Evolutionary conservation across 2,888 invertebrate genomes (phyloP).

Genomic region (Macaria notata): DNA sequence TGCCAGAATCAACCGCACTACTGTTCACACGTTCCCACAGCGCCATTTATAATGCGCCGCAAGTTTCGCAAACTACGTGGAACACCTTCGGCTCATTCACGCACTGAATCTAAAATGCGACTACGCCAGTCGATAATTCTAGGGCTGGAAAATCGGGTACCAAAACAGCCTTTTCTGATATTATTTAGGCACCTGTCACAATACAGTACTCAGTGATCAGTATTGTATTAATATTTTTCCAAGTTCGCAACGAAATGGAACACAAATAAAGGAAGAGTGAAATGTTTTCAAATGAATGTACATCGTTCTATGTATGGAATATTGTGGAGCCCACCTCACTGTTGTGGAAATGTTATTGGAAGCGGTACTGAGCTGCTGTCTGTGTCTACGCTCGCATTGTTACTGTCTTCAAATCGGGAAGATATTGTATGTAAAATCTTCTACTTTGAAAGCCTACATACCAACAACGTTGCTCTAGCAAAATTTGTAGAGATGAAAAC

Average conservation of each 20-base stretch:
- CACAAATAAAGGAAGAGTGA: slow-evolving; percentile 39
- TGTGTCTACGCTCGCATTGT: slow-evolving; percentile 30
- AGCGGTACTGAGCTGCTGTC: slow-evolving; percentile 18
- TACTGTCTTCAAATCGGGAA: slow-evolving; percentile 20
- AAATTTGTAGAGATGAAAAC: no score
- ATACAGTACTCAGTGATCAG: slow-evolving; percentile 23
- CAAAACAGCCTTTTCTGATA: no score
- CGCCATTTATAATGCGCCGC: slow-evolving; percentile 43
- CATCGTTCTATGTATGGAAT: slow-evolving; percentile 18
- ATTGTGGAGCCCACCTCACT: slow-evolving; percentile 2
- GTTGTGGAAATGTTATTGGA: slow-evolving; percentile 25
- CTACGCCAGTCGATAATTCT: no score
- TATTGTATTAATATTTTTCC: slow-evolving; percentile 35
- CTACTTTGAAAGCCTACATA: slow-evolving; percentile 8
- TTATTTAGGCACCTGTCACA: neutral
- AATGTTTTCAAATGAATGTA: slow-evolving; percentile 40
- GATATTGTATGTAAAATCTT: slow-evolving; percentile 28
- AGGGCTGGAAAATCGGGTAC: no score
- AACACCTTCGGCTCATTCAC: slow-evolving; percentile 15
- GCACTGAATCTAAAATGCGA: no score
- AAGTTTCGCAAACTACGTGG: slow-evolving; percentile 34
- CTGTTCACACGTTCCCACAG: slow-evolving; percentile 31
- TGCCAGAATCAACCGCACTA: slow-evolving; percentile 35
- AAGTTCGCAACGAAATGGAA: slow-evolving; percentile 36
- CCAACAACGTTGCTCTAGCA: no score